Evolutionary conservation across 1,140 invertebrate genomes (phyloP).

Genomic region (Muscidifurax raptorellus): DNA sequence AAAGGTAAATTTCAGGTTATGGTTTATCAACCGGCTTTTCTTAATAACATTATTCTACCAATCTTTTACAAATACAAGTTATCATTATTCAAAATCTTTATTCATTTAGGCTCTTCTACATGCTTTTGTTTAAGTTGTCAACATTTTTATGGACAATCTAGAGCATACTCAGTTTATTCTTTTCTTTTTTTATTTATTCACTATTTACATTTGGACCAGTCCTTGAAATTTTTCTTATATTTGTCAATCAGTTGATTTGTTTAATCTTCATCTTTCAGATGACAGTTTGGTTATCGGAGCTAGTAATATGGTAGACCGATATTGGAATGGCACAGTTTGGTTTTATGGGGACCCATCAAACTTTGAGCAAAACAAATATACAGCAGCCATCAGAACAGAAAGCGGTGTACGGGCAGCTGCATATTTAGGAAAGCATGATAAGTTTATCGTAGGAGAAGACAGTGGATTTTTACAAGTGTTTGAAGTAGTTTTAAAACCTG

Average conservation of each 20-base stretch:
- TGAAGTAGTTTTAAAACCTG: conserved; percentile 49
- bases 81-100: not conserved
- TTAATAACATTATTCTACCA: not conserved
- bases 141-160: not conserved
- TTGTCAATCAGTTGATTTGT: not conserved
- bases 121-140: not conserved
- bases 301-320: conserved; percentile 67
- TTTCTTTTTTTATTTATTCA: not conserved
- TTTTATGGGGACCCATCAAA: conserved; percentile 61
- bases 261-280: conserved; percentile 61
- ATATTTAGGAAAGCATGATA: conserved; percentile 59
- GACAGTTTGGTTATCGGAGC: conserved; percentile 68
- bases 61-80: not conserved
- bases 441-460: conserved; percentile 68
- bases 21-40: conserved; percentile 24
- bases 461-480: conserved; percentile 66
- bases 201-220: not conserved
- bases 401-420: conserved; percentile 62
- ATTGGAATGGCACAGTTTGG: conserved; percentile 69
- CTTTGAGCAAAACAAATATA: conserved; percentile 59
- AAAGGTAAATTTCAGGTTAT: conserved; percentile 64
- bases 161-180: not conserved
- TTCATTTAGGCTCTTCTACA: not conserved
- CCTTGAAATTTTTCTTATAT: conserved; percentile 2
- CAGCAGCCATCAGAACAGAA: conserved; percentile 54